These are phyloP conservation scores for Notolabrus celidotus DNA, from an alignment of 2,797 vertebrate genomes.

Conservation along the genomic window DNA sequence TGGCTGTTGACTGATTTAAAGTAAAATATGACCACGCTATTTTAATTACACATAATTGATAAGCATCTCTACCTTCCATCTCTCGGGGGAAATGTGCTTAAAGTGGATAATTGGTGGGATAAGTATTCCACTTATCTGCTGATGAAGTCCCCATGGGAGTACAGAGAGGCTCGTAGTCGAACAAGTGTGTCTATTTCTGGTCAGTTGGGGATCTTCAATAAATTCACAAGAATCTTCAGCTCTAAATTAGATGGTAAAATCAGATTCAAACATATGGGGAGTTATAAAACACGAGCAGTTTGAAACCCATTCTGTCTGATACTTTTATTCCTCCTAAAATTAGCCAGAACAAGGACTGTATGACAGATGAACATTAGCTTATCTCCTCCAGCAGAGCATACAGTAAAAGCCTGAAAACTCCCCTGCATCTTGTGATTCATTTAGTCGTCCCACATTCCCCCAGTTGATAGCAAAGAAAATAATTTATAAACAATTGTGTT, in stretches of 20 bases:
- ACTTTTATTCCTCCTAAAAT: too few species aligned
- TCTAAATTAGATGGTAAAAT: conserved; percentile 20
- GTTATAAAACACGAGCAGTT: background rate
- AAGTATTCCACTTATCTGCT: conserved; percentile 52
- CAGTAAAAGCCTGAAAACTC: too few species aligned
- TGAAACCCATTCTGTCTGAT: too few species aligned
- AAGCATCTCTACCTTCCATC: conserved; percentile 25
- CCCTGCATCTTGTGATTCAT: conserved; percentile 4
- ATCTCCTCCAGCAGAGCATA: too few species aligned
- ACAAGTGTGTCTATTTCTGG: conserved; percentile 54
- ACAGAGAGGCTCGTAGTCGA: conserved; percentile 23
- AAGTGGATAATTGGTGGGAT: conserved; percentile 56
- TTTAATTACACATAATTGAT: conserved; percentile 43
- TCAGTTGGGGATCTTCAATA: conserved; percentile 32
- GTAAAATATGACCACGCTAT: conserved; percentile 27
- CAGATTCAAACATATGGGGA: conserved; percentile 4
- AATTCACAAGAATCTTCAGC: conserved; percentile 5
- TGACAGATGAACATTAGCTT: too few species aligned
- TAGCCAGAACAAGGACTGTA: too few species aligned
- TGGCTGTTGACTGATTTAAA: conserved; percentile 38
- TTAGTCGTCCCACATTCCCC: background rate
- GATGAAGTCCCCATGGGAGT: conserved; percentile 61
- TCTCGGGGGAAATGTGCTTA: conserved; percentile 34
- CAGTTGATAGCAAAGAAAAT: background rate
- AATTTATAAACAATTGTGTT: background rate